Evolutionary conservation across 2,113 vertebrate species (phyloP), one percentile per base, ranked within the genome.

Genomic region (Monarcha castaneiventris): DNA sequence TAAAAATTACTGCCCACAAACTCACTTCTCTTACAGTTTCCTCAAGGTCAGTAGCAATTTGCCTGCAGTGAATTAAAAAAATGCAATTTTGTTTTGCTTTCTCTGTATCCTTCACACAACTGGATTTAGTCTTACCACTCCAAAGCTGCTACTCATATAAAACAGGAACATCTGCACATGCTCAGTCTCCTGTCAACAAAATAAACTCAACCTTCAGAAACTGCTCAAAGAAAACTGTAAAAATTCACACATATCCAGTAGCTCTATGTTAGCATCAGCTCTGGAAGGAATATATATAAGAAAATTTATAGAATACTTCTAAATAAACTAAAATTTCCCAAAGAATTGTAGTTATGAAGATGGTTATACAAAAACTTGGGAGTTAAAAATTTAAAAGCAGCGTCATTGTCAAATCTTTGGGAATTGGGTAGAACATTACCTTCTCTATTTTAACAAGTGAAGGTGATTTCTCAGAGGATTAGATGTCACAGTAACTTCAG

Each of bases 201-300:
- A 96, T 73, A 94, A 90, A 88, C 49, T 93, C 59, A 82, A 30
- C 35, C 76, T 55, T 44, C 85, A 96, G 87, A 96, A 96, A 90
- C 49, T 54, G 74, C 64, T 90, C n/a, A 86, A 86, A 93, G 82
- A 72, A 87, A 94, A 90, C 72, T 49, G 71, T 49, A 85, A 54
- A 89, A 89, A 84, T 71, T 88, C 61, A 89, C 76, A 86, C 52
- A 54, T 41, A 80, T n/a, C 48, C 55, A 85, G 77, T 58, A 43
- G 19, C 62, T 71, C 52, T 85, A 16, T 58, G 61, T 71, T 77
- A 94, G 51, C 74, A 68, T 80, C 41, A 23, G 17, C 64, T 66
- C 76, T 81, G 54, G 86, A 79, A 72, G 81, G 81, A 84, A 85
- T 30, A 71, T 7, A 23, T 22, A 20, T 33, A 44, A 83, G 48